Conservation (phyloP, 2,113 vertebrate genomes). For the Lathamus discolor region DNA sequence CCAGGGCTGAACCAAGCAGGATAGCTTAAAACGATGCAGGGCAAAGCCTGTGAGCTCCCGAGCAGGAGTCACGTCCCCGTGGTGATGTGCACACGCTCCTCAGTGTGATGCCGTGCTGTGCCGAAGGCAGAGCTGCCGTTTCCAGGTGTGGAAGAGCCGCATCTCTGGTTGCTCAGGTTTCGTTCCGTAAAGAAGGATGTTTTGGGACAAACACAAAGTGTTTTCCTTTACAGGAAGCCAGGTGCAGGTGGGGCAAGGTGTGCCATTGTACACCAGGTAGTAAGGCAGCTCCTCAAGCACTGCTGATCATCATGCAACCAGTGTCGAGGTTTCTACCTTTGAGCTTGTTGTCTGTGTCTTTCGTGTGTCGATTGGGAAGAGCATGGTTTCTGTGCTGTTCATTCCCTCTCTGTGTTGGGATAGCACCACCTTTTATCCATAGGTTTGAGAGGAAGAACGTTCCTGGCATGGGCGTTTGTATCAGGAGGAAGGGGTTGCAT, state of each 20-base stretch:
- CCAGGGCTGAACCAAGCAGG: neutral
- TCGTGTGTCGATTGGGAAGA: neutral
- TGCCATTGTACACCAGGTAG: neutral
- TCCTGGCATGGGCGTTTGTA: neutral
- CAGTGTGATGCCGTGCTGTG: neutral
- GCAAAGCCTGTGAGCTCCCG: neutral
- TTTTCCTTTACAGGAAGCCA: neutral
- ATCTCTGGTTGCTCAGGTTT: neutral
- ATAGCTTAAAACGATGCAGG: neutral
- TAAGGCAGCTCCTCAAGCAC: neutral
- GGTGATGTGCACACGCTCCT: neutral
- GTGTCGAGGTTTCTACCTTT: neutral
- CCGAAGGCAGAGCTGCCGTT: neutral
- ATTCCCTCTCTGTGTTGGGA: neutral
- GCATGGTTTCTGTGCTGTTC: neutral
- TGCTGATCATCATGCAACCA: neutral
- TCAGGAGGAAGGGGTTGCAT: neutral
- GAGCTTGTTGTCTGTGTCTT: neutral
- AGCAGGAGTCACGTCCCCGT: rapidly evolving
- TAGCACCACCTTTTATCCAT: neutral
- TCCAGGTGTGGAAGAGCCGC: neutral
- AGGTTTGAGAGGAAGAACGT: neutral
- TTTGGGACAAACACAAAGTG: neutral
- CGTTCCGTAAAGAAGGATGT: neutral
- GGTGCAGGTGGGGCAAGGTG: neutral